A percentile compares a stretch with the other conserved stretches of the same genome.
These are phyloP conservation scores for Heterodera filipjevi DNA, from an alignment of 2,888 invertebrate genomes.

Conservation along the genomic window DNA sequence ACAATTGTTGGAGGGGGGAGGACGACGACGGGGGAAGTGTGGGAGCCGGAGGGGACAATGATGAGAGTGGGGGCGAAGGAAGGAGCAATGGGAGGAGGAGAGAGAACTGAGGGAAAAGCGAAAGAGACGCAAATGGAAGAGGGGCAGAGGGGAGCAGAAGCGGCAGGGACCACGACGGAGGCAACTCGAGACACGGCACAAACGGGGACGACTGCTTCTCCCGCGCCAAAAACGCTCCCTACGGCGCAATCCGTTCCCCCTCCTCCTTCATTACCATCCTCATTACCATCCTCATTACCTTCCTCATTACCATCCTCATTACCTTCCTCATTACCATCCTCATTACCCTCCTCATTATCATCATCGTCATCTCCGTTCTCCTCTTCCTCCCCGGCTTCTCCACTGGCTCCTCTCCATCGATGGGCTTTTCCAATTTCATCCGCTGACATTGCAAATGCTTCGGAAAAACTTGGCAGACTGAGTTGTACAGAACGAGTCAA, in stretches of 20 bases:
- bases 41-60: constrained; percentile 5
- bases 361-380: neutral
- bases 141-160: neutral
- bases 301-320: neutral
- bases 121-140: neutral
- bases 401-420: neutral
- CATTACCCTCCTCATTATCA: neutral
- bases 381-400: neutral
- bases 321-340: neutral
- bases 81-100: neutral
- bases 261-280: neutral
- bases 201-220: neutral
- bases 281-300: neutral
- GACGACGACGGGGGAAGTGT: neutral
- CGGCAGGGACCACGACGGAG: neutral
- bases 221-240: neutral
- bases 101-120: neutral
- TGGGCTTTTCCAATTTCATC: neutral
- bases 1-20: neutral
- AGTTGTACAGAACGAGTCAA: constrained; percentile 21
- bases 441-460: neutral
- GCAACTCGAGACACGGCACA: neutral
- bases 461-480: constrained; percentile 6
- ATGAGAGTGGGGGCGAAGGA: neutral
- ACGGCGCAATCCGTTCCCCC: neutral